phyloP scores from a whole-genome alignment of 2,113 vertebrate genomes.

The Jacana jacana region DNA sequence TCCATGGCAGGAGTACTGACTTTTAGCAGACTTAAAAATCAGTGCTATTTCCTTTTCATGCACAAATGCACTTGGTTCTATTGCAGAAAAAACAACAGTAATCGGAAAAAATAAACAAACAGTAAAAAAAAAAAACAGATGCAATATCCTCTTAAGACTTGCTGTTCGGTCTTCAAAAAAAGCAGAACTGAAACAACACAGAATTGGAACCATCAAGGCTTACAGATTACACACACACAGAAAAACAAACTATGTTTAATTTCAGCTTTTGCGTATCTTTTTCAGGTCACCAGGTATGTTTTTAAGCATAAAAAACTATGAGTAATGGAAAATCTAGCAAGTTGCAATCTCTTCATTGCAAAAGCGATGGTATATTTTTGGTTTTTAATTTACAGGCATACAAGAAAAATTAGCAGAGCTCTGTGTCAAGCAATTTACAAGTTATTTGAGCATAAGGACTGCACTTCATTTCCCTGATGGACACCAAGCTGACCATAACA shows the following conservation, averaged over 20 bases:
- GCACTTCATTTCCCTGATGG: background rate
- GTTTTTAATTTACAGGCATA: background rate
- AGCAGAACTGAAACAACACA: background rate
- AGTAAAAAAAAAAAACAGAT: background rate
- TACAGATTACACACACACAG: background rate
- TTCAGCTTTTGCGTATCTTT: background rate
- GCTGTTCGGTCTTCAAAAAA: background rate
- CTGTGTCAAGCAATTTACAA: rapidly evolving
- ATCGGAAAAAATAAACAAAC: background rate
- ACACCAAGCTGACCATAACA: background rate
- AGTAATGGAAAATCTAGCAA: background rate
- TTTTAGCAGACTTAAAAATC: background rate
- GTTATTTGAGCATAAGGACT: background rate
- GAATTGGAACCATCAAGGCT: background rate
- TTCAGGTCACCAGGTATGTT: background rate
- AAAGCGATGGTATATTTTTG: background rate
- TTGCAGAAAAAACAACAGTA: background rate
- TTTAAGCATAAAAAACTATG: background rate
- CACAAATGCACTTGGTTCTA: background rate
- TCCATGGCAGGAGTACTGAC: background rate
- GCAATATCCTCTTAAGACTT: background rate
- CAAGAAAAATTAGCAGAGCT: background rate
- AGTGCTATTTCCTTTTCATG: background rate
- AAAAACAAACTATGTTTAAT: background rate
- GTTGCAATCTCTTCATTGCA: background rate